phyloP scores from a whole-genome alignment of 2,888 invertebrate genomes.

The Dione juno region DNA sequence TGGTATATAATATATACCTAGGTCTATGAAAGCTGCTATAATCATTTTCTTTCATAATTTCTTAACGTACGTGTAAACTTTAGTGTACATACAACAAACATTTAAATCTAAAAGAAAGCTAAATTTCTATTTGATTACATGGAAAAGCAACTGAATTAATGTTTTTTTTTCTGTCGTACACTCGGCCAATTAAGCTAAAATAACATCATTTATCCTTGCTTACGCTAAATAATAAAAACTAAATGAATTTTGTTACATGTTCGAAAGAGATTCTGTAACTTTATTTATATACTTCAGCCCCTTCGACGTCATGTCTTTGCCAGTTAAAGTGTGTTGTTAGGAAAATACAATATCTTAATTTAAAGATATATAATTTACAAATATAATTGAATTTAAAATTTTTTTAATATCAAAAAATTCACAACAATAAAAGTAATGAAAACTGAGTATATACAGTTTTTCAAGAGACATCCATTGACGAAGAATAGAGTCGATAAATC shows the following conservation, averaged over 20 bases:
- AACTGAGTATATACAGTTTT: conserved; percentile 4
- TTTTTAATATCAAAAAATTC: no score
- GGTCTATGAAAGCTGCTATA: no score
- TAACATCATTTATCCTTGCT: not conserved
- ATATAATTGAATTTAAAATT: no score
- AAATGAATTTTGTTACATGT: not conserved
- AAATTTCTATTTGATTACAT: not conserved
- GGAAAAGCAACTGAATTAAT: not conserved
- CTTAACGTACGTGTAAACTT: no score
- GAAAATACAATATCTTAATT: conserved; percentile 3
- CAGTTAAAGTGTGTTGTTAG: not conserved
- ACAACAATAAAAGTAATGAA: no score
- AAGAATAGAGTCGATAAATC: conserved; percentile 9
- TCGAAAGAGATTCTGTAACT: not conserved
- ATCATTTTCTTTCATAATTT: no score
- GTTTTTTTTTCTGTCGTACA: not conserved
- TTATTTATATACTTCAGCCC: not conserved
- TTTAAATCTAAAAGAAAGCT: no score
- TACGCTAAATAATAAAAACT: not conserved
- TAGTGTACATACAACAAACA: no score
- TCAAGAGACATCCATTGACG: not conserved
- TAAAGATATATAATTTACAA: not conserved
- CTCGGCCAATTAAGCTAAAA: not conserved
- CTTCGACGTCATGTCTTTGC: not conserved
- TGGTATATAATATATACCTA: no score